Conservation (phyloP, 2,797 vertebrate species). For the Sebastolobus altivelis region DNA sequence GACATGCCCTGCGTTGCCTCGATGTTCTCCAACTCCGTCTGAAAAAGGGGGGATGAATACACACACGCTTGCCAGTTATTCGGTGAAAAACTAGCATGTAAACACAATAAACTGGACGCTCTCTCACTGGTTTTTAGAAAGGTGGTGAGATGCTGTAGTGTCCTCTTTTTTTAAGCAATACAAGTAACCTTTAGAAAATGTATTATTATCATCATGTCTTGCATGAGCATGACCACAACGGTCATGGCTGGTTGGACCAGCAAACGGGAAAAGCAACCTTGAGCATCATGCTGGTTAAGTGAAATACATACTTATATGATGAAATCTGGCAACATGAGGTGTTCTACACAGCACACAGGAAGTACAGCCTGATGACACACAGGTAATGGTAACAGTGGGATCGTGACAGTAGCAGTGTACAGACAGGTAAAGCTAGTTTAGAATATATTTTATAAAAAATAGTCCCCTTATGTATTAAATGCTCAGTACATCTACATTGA, state of each 20-base stretch:
- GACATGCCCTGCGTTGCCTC: constrained; percentile 99
- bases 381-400: constrained; percentile 65
- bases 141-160: background rate
- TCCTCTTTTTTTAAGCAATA: constrained; percentile 7
- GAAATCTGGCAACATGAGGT: constrained; percentile 68
- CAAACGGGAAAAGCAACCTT: constrained; percentile 52
- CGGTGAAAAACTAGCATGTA: constrained; percentile 3
- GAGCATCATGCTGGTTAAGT: constrained; percentile 67
- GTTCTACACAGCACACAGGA: constrained; percentile 66
- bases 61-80: constrained; percentile 54
- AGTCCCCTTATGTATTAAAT: constrained; percentile 9
- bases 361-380: constrained; percentile 72
- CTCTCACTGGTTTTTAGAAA: constrained; percentile 15
- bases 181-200: constrained; percentile 8
- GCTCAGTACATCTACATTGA: constrained; percentile 15
- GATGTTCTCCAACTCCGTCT: constrained; percentile 98
- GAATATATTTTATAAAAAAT: background rate
- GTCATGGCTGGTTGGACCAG: constrained; percentile 36
- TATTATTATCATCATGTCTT: constrained; percentile 2
- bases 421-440: constrained; percentile 19
- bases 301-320: constrained; percentile 55
- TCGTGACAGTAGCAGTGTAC: constrained; percentile 42
- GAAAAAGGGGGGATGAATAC: constrained; percentile 38
- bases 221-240: constrained; percentile 35
- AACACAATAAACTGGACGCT: constrained; percentile 15